phyloP scores from a whole-genome alignment of 2,888 invertebrate species.

The Lingula anatina region DNA sequence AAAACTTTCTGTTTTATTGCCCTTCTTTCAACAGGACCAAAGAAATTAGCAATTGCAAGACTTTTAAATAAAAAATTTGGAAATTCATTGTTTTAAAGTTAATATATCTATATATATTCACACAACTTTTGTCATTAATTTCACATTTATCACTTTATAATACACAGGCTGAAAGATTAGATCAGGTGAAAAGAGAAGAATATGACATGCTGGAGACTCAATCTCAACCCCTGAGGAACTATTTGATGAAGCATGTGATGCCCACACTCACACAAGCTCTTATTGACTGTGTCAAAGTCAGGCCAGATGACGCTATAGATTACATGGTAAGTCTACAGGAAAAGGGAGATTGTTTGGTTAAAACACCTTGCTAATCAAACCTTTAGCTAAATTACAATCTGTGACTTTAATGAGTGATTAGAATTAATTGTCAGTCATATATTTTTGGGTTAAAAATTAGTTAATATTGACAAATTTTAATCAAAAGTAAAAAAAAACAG shows the following conservation, averaged over 20 bases:
- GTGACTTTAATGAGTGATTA: background rate
- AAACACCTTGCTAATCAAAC: background rate
- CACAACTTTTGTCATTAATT: no score
- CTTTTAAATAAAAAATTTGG: background rate
- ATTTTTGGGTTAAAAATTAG: background rate
- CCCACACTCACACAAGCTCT: conserved; percentile 73
- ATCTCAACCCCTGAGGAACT: conserved; percentile 70
- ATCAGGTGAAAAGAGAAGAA: conserved; percentile 66
- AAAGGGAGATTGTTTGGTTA: background rate
- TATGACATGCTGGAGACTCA: conserved; percentile 66
- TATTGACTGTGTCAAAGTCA: conserved; percentile 67
- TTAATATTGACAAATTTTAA: background rate
- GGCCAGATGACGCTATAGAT: conserved; percentile 74
- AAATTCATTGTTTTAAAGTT: background rate
- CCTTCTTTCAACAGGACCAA: no score
- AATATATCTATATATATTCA: no score
- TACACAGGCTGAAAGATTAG: conserved; percentile 42
- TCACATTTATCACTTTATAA: no score
- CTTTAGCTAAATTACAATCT: background rate
- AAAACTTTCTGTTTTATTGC: background rate
- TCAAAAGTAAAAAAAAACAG: no score
- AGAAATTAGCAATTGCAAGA: no score
- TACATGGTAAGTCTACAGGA: conserved; percentile 59
- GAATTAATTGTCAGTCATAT: background rate
- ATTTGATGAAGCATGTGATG: conserved; percentile 71